Evolutionary conservation across 2,888 invertebrate genomes (phyloP).

Genomic region (Chouioia cunea): DNA sequence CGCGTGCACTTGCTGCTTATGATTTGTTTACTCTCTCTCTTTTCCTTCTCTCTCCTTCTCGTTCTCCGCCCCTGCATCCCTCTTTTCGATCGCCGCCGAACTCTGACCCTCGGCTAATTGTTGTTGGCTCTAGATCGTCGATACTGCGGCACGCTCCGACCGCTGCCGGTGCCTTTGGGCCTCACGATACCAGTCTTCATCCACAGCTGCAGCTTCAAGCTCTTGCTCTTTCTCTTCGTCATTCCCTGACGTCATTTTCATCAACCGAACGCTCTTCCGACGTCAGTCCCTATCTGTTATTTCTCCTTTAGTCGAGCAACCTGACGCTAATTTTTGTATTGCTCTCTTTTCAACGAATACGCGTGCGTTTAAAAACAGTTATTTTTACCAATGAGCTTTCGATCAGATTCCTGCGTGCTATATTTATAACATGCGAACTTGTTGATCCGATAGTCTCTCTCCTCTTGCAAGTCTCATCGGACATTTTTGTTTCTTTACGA

Average conservation of each 20-base stretch:
- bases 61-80: conserved; percentile 51
- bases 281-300: conserved; percentile 17
- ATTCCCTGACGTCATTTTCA: conserved; percentile 39
- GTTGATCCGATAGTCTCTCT: no score
- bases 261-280: not conserved
- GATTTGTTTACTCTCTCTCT: conserved; percentile 64
- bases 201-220: not conserved
- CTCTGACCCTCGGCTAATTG: conserved; percentile 67
- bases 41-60: conserved; percentile 43
- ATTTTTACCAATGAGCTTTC: no score
- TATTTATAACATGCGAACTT: no score
- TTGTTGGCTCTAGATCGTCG: conserved; percentile 68
- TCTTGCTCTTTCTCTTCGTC: conserved; percentile 39
- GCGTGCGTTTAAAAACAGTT: no score
- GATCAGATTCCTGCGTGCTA: no score
- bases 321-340: not conserved
- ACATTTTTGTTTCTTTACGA: no score
- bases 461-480: no score
- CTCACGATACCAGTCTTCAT: not conserved
- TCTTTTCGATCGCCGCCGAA: conserved; percentile 59
- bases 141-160: conserved; percentile 51
- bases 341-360: no score
- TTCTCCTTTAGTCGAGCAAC: conserved; percentile 19
- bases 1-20: conserved; percentile 50
- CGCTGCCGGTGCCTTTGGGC: conserved; percentile 1